phyloP scores from a whole-genome alignment of 1,140 invertebrate genomes.

The Drosophila takahashii region DNA sequence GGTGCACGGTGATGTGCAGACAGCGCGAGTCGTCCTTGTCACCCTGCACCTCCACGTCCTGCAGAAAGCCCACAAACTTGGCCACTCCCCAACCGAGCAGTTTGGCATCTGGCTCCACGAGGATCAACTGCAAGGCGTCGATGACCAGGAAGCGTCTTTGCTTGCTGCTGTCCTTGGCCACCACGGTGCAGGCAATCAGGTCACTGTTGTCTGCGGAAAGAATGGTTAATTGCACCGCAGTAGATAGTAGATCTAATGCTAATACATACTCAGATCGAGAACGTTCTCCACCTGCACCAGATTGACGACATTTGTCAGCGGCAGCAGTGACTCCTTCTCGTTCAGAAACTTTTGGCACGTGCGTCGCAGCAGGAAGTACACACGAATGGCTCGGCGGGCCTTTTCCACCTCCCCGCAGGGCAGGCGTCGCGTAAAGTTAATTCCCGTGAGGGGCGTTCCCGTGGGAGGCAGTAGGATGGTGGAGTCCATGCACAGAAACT shows the following conservation, averaged over 20 bases:
- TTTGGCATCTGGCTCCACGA: slow-evolving; percentile 97
- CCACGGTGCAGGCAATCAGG: slow-evolving; percentile 97
- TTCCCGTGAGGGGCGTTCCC: slow-evolving; percentile 98
- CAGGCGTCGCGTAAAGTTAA: slow-evolving; percentile 96
- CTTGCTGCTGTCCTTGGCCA: slow-evolving; percentile 94
- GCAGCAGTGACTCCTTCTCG: slow-evolving; percentile 94
- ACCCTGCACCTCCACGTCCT: slow-evolving; percentile 92
- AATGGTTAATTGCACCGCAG: neutral
- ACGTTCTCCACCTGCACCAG: slow-evolving; percentile 96
- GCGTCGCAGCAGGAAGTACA: slow-evolving; percentile 96
- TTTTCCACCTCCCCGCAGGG: slow-evolving; percentile 98
- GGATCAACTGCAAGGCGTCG: slow-evolving; percentile 96
- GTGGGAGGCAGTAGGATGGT: slow-evolving; percentile 97
- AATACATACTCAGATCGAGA: slow-evolving; percentile 94
- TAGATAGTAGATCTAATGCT: too few species aligned
- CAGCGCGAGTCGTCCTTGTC: slow-evolving; percentile 99
- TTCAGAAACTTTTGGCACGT: slow-evolving; percentile 92
- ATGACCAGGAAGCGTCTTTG: slow-evolving; percentile 97
- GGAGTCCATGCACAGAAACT: slow-evolving; percentile 98
- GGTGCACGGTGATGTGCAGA: slow-evolving; percentile 97
- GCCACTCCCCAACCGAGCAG: slow-evolving; percentile 98
- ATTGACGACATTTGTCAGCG: slow-evolving; percentile 94
- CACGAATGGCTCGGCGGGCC: slow-evolving; percentile 95
- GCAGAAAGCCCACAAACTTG: slow-evolving; percentile 95
- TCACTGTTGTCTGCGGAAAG: slow-evolving; percentile 95